Percentiles rank a stretch among this genome's conserved stretches.
Evolutionary conservation across 2,888 invertebrate genomes (phyloP).

Genomic region (Meiosimyza decipiens): DNA sequence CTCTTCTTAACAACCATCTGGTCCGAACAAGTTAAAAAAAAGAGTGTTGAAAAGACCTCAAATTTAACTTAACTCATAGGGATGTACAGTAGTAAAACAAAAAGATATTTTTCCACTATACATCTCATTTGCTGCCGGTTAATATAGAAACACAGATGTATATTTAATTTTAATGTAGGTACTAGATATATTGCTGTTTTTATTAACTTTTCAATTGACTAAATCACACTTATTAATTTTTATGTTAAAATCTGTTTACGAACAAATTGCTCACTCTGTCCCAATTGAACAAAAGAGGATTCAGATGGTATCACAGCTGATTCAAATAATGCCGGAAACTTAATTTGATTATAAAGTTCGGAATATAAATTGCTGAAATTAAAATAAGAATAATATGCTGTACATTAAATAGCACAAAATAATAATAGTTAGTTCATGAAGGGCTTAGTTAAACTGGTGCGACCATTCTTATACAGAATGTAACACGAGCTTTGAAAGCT

Average conservation of each 20-base stretch:
- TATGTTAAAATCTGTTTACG: neutral
- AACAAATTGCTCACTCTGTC: constrained; percentile 17
- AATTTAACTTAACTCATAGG: no score
- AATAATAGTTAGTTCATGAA: no score
- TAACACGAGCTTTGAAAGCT: no score
- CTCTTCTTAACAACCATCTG: no score
- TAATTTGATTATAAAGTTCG: constrained; percentile 53
- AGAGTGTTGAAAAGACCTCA: no score
- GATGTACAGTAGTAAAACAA: no score
- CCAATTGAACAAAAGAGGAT: constrained; percentile 5
- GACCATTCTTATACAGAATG: no score
- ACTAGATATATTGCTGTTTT: neutral
- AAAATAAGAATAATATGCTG: neutral
- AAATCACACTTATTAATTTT: neutral
- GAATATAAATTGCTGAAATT: constrained; percentile 54
- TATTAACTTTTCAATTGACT: neutral
- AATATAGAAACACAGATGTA: neutral
- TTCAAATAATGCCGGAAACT: constrained; percentile 14
- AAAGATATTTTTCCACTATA: no score
- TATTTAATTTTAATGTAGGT: neutral
- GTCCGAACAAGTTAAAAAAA: no score
- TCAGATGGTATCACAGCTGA: constrained; percentile 13
- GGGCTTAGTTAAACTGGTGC: no score
- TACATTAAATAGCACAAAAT: neutral
- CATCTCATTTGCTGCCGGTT: neutral